A percentile compares a stretch with the other conserved stretches of the same genome.
Conservation (phyloP, 2,888 invertebrate genomes). For the Hypolimnas misippus region DNA sequence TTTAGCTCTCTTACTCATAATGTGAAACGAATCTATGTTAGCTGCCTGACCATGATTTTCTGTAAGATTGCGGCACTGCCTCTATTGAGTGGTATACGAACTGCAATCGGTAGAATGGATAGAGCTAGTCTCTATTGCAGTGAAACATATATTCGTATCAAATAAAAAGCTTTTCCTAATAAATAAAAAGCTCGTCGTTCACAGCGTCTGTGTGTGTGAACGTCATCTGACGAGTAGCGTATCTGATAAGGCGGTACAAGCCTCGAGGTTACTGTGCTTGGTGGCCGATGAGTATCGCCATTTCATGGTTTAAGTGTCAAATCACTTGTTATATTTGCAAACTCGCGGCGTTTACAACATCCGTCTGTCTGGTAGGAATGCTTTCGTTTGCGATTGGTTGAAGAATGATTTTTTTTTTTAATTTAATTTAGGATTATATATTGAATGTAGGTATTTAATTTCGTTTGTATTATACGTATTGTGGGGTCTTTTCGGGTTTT, state of each 20-base stretch:
- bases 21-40: too few species aligned
- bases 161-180: too few species aligned
- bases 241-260: constrained; percentile 44
- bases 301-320: constrained; percentile 43
- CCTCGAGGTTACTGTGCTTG: constrained; percentile 45
- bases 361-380: constrained; percentile 15
- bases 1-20: too few species aligned
- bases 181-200: background rate
- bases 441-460: background rate
- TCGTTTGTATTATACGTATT: too few species aligned
- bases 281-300: constrained; percentile 39
- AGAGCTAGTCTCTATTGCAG: too few species aligned
- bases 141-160: too few species aligned
- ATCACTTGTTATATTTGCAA: constrained; percentile 45
- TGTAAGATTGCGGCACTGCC: too few species aligned
- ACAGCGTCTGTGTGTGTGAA: constrained; percentile 33
- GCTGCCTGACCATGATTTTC: too few species aligned
- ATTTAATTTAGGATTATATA: background rate
- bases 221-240: constrained; percentile 45
- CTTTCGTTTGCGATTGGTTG: constrained; percentile 10
- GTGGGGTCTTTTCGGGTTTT: too few species aligned
- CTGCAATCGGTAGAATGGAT: too few species aligned
- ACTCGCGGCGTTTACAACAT: constrained; percentile 25
- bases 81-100: too few species aligned
- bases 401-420: background rate